These are phyloP conservation scores for Endotricha flammealis DNA, from an alignment of 2,888 invertebrate species.

Conservation along the genomic window DNA sequence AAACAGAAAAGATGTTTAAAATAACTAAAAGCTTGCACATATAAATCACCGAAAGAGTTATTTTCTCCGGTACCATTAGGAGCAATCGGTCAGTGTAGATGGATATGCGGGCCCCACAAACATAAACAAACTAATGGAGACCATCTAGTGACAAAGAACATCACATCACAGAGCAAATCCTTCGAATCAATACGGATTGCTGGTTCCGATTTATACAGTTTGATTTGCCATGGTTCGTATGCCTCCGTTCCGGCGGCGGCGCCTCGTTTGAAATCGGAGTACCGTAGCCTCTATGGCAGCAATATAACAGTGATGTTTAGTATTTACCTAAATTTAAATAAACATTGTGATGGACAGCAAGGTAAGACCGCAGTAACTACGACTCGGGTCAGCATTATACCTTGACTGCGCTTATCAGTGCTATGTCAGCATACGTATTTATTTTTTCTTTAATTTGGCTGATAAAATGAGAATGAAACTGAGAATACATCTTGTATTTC, in stretches of 20 bases:
- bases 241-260: not conserved
- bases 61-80: conserved; percentile 59
- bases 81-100: conserved; percentile 48
- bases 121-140: conserved; percentile 47
- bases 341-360: conserved; percentile 1
- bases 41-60: too few relatives aligned
- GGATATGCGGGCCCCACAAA: conserved; percentile 51
- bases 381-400: too few relatives aligned
- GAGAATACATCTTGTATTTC: too few relatives aligned
- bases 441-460: too few relatives aligned
- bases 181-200: too few relatives aligned
- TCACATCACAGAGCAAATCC: too few relatives aligned
- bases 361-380: conserved; percentile 5
- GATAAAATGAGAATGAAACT: too few relatives aligned
- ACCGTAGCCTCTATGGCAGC: not conserved
- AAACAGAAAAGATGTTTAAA: too few relatives aligned
- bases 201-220: too few relatives aligned
- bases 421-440: too few relatives aligned
- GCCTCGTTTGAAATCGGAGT: not conserved
- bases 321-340: conserved; percentile 17
- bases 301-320: not conserved
- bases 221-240: not conserved
- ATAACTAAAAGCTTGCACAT: too few relatives aligned
- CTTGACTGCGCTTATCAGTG: too few relatives aligned
- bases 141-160: conserved; percentile 10